These are phyloP conservation scores for Calameuta pallipes DNA, from an alignment of 2,888 invertebrate species.

Conservation along the genomic window DNA sequence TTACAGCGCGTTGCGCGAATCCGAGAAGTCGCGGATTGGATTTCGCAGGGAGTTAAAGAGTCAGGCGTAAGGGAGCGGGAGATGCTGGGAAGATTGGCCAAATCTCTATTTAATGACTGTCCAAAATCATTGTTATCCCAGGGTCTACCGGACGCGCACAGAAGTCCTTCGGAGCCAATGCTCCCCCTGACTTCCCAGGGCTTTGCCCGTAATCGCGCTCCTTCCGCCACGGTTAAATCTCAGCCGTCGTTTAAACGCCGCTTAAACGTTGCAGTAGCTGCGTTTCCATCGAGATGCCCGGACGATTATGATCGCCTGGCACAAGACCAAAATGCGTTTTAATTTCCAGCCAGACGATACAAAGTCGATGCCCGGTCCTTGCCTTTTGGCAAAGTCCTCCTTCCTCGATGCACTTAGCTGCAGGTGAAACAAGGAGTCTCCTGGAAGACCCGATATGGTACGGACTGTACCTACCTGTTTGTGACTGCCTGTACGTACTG, in stretches of 20 bases:
- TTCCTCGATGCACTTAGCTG: not conserved
- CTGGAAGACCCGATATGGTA: not conserved
- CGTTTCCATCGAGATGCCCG: not conserved
- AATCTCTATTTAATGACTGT: slow-evolving; percentile 12
- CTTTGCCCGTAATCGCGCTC: not conserved
- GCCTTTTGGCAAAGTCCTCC: not conserved
- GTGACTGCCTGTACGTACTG: not conserved
- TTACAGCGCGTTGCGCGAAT: slow-evolving; percentile 7
- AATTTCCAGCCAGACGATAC: slow-evolving; percentile 32
- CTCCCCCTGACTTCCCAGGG: not conserved
- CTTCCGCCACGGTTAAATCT: not conserved
- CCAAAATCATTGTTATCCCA: slow-evolving; percentile 7
- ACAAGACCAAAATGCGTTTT: slow-evolving; percentile 46
- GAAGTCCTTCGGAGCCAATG: not conserved
- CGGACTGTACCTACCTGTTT: not conserved
- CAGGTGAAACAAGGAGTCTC: not conserved
- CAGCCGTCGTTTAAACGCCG: not conserved
- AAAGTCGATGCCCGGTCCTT: not conserved
- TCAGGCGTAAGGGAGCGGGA: not conserved
- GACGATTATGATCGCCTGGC: slow-evolving; percentile 43
- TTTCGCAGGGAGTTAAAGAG: not conserved
- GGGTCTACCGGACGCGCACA: not conserved
- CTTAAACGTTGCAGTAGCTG: not conserved
- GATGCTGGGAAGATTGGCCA: not conserved
- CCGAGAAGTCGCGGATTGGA: slow-evolving; percentile 15